Base-by-base conservation (phyloP, 2,888 invertebrate genomes). In the Cyaniris semiargus region DNA sequence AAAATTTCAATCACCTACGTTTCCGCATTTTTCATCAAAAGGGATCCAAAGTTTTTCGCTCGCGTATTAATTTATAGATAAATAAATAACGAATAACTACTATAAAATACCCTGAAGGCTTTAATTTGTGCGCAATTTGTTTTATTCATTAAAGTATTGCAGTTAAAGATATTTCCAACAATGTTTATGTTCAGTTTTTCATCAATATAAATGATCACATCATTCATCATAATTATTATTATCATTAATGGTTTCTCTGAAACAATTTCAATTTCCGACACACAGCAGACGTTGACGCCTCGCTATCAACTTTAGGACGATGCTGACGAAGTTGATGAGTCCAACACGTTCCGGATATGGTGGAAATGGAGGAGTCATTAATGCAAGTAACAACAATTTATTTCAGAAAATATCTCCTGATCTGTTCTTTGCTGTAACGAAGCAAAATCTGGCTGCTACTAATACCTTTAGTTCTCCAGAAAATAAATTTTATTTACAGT, bases 261-360 rank as follows among this genome's bases (percentile, higher is more conserved):
- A 21, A 72, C 10, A 44, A 31, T 44, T 72, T 44, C 21, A 13
- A 72, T 44, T 44, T 44, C 58, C 58, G 58, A 60, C 60, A 3
- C 1, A 58, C 13, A 60, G 21, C 60, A 60, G 66, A 6, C 66
- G 88, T 85, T 86, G 87, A 87, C 86, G 85, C 84, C 84, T 82
- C 79, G 74, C 44, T 70, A 48, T 76, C 72, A 72, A 53, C 74
- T 48, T 5, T 53, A 15, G 53, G 53, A 53, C 48, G 18, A 53
- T 66, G 66, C 70, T 53, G 70, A 70, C 76, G 53, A 23, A 10
- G 44, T 10, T 70, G 70, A 53, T 53, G 8, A 70, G 53, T 48
- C 66, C 70, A 27, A 66, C 60, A 66, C 15, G 31, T 27, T 66
- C 66, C 66, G 66, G 18, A 18, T 15, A 13, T 15, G 27, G 21